These are phyloP conservation scores for Mesorhabditis belari DNA, from an alignment of 2,888 invertebrate species.

Conservation along the genomic window DNA sequence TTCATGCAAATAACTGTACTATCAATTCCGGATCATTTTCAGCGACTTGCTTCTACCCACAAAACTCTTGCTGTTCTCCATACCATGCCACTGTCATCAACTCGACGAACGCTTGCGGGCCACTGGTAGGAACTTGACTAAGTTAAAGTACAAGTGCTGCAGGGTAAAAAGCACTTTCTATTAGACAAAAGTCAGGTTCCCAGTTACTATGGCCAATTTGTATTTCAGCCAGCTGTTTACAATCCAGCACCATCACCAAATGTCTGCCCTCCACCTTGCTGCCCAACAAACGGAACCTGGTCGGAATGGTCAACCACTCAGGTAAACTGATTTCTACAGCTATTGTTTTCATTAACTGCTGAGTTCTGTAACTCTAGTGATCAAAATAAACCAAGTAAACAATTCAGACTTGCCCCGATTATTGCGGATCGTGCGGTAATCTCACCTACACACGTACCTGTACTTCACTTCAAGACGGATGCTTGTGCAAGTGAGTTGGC, in stretches of 20 bases:
- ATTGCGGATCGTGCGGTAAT: conserved; percentile 27
- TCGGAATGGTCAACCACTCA: conserved; percentile 15
- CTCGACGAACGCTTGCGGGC: neutral
- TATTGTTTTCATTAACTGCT: too few relatives aligned
- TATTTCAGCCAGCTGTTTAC: neutral
- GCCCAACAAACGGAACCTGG: conserved; percentile 11
- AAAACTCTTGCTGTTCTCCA: neutral
- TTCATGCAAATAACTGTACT: too few relatives aligned
- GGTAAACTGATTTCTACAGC: conserved; percentile 1
- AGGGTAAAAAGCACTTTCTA: too few relatives aligned
- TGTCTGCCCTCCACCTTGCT: conserved; percentile 2
- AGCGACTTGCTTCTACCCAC: neutral
- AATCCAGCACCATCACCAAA: neutral
- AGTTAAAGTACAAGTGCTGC: too few relatives aligned
- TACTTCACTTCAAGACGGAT: conserved; percentile 16
- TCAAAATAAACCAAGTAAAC: too few relatives aligned
- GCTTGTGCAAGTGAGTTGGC: conserved; percentile 23
- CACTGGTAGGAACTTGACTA: neutral
- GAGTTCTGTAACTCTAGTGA: too few relatives aligned
- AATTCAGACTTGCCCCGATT: conserved; percentile 18
- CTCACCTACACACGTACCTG: conserved; percentile 20
- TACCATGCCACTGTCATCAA: neutral
- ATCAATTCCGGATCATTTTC: neutral
- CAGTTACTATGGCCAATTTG: too few relatives aligned
- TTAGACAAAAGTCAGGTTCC: too few relatives aligned